Conservation (phyloP, 2,797 vertebrate species). For the Syncerus caffer region DNA sequence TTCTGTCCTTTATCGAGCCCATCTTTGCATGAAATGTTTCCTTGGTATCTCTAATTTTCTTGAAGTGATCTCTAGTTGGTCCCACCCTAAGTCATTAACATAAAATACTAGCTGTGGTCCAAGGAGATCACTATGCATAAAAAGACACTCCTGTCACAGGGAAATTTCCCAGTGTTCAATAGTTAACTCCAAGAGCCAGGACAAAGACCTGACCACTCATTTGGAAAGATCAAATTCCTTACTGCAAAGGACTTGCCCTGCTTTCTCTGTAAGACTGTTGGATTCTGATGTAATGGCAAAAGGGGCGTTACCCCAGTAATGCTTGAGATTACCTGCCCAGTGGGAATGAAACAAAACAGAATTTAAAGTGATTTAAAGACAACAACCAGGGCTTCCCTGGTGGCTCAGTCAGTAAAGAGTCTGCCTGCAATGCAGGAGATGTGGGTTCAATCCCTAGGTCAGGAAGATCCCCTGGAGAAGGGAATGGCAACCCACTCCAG, state of each 20-base stretch:
- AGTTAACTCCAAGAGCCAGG: not conserved
- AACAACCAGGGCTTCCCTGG: not conserved
- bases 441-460: not conserved
- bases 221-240: not conserved
- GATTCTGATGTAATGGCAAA: slow-evolving; percentile 1
- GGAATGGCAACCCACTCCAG: not conserved
- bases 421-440: not conserved
- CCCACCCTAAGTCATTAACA: not conserved
- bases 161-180: not conserved
- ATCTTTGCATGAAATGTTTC: not conserved
- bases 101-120: not conserved
- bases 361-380: slow-evolving; percentile 33
- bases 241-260: not conserved
- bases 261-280: not conserved
- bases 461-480: not conserved
- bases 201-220: not conserved
- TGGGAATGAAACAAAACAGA: slow-evolving; percentile 26
- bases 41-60: not conserved
- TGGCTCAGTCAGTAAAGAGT: not conserved
- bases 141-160: not conserved
- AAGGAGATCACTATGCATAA: not conserved
- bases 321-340: not conserved
- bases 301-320: not conserved
- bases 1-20: not conserved
- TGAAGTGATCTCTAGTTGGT: not conserved